Evolutionary conservation across 2,113 vertebrate genomes (phyloP), one percentile per base, ranked within the genome.

Genomic region (Calonectris borealis): DNA sequence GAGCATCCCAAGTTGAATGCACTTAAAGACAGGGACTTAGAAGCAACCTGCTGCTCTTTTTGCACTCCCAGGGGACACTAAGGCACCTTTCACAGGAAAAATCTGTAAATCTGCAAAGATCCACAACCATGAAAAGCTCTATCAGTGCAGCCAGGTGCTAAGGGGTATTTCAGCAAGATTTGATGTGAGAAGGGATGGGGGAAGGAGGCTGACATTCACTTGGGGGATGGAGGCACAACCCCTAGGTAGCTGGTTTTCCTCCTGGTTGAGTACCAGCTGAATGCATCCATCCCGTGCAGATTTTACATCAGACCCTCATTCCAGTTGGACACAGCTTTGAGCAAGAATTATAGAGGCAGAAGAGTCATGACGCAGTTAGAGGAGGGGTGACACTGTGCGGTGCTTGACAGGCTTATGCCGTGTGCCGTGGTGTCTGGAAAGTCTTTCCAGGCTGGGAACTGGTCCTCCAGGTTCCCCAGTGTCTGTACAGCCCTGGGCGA

Each of bases 391-490:
- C 68, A 24, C 31, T 61, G 19, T 16, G 80, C 5, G 2, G 18
- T n/a, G 46, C 36, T 21, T 10, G 16, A 10, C 66, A 80, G 55
- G 2, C n/a, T 38, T 20, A 21, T 21, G 29, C 52, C 19, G 1
- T 0, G 0, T 38, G 54, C 49, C 24, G 6, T 0, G 4, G 26
- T 38, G 36, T 20, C n/a, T 4, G 9, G 26, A 36, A 90, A 16
- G 7, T 7, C 36, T 55, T 86, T 22, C 86, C 10, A 9, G 69
- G 20, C 38, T 75, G 42, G 4, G 26, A 89, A 25, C 21, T 52
- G 26, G 32, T 49, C 32, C 12, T 73, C 24, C 61, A 10, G 19
- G 5, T 10, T 64, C 13, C 58, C 27, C 40, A 34, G n/a, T 27
- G 29, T 42, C 73, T 61, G n/a, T 13, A 60, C 17, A 51, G 44